Evolutionary conservation across 2,797 vertebrate genomes (phyloP).

Genomic region (Spondyliosoma cantharus): DNA sequence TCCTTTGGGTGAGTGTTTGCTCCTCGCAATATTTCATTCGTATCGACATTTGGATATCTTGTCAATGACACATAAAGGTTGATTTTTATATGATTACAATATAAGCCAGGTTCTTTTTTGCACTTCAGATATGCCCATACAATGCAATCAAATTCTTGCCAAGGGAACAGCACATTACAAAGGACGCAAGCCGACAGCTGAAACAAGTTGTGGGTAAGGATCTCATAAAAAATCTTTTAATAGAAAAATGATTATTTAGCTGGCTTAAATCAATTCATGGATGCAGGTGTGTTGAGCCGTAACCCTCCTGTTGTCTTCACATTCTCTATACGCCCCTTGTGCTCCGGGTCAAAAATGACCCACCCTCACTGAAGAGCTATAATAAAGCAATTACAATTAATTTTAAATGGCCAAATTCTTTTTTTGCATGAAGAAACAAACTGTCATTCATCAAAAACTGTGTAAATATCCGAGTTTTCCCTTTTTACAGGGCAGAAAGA

Average conservation of each 20-base stretch:
- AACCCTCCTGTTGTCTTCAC: too few species aligned
- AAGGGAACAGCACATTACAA: slow-evolving; percentile 41
- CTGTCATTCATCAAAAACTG: too few species aligned
- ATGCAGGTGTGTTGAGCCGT: neutral
- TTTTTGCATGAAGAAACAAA: too few species aligned
- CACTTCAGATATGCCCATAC: slow-evolving; percentile 82
- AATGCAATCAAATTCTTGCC: slow-evolving; percentile 76
- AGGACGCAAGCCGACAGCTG: slow-evolving; percentile 29
- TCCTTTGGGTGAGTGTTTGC: slow-evolving; percentile 81
- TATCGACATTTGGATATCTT: neutral
- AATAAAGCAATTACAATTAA: too few species aligned
- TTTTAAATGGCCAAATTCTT: too few species aligned
- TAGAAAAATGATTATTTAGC: neutral
- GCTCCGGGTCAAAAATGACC: too few species aligned
- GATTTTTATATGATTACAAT: neutral
- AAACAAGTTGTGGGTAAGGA: slow-evolving; percentile 66
- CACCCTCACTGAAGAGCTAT: too few species aligned
- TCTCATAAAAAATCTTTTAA: neutral
- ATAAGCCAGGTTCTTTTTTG: slow-evolving; percentile 26
- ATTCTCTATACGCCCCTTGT: too few species aligned
- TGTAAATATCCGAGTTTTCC: too few species aligned
- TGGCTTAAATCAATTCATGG: slow-evolving; percentile 1
- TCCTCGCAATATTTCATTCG: neutral
- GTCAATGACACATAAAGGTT: neutral
- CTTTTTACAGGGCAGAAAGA: too few species aligned